Percentiles rank a stretch among this genome's conserved stretches.
These are phyloP conservation scores for Brachionus calyciflorus DNA, from an alignment of 1,140 invertebrate species.

Conservation along the genomic window DNA sequence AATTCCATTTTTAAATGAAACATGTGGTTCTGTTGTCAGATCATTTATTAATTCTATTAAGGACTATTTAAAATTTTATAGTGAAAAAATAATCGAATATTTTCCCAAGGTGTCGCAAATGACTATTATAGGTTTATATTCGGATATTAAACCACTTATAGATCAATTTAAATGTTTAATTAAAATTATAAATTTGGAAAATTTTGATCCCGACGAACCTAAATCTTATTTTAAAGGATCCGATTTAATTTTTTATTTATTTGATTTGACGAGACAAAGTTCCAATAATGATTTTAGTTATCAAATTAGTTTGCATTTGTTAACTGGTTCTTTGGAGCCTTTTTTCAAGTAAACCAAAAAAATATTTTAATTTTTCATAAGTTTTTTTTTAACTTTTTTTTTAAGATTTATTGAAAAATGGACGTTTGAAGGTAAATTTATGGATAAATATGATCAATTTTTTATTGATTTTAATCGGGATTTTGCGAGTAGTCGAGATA, in stretches of 20 bases:
- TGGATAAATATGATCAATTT: constrained; percentile 42
- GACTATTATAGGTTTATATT: not conserved
- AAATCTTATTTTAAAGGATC: not conserved
- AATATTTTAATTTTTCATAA: not conserved
- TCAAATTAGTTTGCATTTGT: not conserved
- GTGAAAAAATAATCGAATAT: not conserved
- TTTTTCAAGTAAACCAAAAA: constrained; percentile 29
- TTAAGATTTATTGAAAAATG: constrained; percentile 42
- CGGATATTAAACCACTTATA: not conserved
- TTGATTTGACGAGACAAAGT: not conserved
- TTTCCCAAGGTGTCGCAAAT: not conserved
- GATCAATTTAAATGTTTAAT: constrained; percentile 5
- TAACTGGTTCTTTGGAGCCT: not conserved
- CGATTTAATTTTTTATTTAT: constrained; percentile 10
- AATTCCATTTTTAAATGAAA: not conserved
- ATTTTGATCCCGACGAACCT: not conserved
- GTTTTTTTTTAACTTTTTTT: not conserved
- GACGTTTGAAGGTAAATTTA: constrained; percentile 39
- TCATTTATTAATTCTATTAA: not conserved
- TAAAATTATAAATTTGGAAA: not conserved
- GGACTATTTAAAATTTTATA: constrained; percentile 1
- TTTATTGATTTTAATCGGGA: not conserved
- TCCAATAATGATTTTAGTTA: not conserved
- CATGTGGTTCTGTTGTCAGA: constrained; percentile 26
- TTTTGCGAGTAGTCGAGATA: not conserved